Percentiles rank a stretch among this genome's conserved stretches.
phyloP scores from a whole-genome alignment of 1,140 invertebrate species.

The Atta cephalotes region DNA sequence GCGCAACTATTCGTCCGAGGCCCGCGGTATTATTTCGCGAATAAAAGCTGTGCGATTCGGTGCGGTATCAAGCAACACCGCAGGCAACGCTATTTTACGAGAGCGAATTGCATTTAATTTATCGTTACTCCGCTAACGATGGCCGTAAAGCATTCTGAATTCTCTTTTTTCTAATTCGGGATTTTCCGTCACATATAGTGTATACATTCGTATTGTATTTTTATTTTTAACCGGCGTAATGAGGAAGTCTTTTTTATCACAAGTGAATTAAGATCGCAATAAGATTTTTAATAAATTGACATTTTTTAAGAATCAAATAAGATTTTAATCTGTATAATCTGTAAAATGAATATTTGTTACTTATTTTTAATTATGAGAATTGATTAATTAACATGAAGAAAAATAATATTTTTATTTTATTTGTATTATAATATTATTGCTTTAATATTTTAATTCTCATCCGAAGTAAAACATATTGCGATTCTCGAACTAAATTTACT shows the following conservation, averaged over 20 bases:
- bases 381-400: not conserved
- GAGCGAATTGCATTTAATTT: constrained; percentile 54
- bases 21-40: constrained; percentile 53
- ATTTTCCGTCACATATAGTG: constrained; percentile 26
- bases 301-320: not conserved
- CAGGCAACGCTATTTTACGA: constrained; percentile 39
- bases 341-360: not conserved
- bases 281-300: not conserved
- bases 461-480: not conserved
- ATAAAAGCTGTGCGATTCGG: constrained; percentile 44
- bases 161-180: constrained; percentile 12
- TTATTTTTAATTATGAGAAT: constrained; percentile 4
- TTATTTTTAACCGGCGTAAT: not conserved
- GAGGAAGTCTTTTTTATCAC: not conserved
- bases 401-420: not conserved
- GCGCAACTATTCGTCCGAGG: constrained; percentile 12
- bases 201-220: not conserved
- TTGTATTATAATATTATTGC: not conserved
- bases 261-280: not conserved
- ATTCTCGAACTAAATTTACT: not conserved
- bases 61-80: constrained; percentile 40
- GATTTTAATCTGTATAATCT: not conserved
- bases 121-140: constrained; percentile 49
- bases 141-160: constrained; percentile 24
- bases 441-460: not conserved